Evolutionary conservation across 2,797 vertebrate genomes (phyloP).

Genomic region (Galagoides demidoff): DNA sequence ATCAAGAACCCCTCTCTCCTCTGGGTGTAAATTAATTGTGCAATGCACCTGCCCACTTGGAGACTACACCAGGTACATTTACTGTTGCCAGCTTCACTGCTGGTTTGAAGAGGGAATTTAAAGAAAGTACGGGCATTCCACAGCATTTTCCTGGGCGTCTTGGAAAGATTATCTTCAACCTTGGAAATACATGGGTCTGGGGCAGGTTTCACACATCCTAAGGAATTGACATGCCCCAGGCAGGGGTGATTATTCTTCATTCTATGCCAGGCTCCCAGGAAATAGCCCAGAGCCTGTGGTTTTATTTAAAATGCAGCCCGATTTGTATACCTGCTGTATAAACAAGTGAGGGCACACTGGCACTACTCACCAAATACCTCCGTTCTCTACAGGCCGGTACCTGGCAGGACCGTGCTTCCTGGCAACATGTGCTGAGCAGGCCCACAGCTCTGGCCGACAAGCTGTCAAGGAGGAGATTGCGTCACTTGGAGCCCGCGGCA

Average conservation of each 20-base stretch:
- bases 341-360: not conserved
- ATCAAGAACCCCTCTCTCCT: not conserved
- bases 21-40: not conserved
- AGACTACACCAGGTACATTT: not conserved
- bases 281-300: not conserved
- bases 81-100: not conserved
- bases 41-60: not conserved
- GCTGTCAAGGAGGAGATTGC: not conserved
- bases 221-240: not conserved
- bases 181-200: not conserved
- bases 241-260: not conserved
- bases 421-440: not conserved
- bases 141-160: too few species aligned
- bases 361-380: not conserved
- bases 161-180: not conserved
- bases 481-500: not conserved
- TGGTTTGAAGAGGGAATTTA: not conserved
- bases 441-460: not conserved
- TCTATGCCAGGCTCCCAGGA: not conserved
- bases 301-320: not conserved
- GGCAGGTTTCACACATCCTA: not conserved
- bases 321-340: not conserved
- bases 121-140: not conserved
- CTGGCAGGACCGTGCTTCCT: not conserved
- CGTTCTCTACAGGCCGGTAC: accelerated